Evolutionary conservation across 1,140 invertebrate species (phyloP).

Genomic region (Pseudomyrmex cubaensis): DNA sequence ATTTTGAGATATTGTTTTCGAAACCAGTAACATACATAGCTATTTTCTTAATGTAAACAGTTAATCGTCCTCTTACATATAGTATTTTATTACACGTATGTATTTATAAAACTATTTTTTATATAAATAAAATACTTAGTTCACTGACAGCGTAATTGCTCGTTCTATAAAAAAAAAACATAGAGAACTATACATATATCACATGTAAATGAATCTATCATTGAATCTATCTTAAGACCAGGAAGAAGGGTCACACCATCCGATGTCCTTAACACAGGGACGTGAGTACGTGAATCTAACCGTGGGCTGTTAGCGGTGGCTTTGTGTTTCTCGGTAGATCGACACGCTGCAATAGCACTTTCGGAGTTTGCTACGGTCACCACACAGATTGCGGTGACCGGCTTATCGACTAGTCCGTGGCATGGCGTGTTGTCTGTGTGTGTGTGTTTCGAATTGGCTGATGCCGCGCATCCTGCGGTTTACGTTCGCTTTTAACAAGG

Average conservation of each 20-base stretch:
- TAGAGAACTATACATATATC: neutral
- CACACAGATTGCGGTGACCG: slow-evolving; percentile 46
- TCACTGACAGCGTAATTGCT: neutral
- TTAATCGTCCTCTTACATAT: neutral
- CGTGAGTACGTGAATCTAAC: neutral
- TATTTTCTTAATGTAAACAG: neutral
- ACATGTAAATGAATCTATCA: neutral
- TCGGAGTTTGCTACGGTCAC: slow-evolving; percentile 28
- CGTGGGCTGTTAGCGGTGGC: slow-evolving; percentile 21
- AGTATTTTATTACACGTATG: neutral
- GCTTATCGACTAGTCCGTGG: slow-evolving; percentile 34
- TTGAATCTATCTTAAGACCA: neutral
- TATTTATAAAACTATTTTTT: neutral
- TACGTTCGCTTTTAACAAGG: slow-evolving; percentile 45
- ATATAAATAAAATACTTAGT: neutral
- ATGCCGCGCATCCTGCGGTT: slow-evolving; percentile 36
- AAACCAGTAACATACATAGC: no score
- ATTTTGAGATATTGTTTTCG: no score
- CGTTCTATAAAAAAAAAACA: neutral
- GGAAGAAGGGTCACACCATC: neutral
- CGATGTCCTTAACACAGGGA: neutral
- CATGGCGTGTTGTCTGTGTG: neutral
- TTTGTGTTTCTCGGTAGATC: slow-evolving; percentile 33
- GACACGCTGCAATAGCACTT: slow-evolving; percentile 42
- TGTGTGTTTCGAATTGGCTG: slow-evolving; percentile 13